Base-by-base conservation (phyloP, 2,113 vertebrate genomes). In the Oryzias woworae region DNA sequence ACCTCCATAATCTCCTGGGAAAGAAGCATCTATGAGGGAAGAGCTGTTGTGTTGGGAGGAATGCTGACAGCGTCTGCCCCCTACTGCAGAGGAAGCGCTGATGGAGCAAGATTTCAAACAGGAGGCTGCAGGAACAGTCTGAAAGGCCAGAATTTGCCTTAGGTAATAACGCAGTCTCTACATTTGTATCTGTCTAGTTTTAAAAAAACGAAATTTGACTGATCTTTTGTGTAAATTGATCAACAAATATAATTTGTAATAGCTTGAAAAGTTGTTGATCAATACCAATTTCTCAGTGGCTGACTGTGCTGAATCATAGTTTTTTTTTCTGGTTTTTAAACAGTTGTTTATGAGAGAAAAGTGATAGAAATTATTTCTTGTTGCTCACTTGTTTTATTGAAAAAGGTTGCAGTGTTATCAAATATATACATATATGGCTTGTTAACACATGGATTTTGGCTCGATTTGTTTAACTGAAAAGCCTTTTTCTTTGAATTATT, bases 61-160 rank as follows among this genome's bases (percentile, higher is more conserved):
- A 47, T 57, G 53, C 53, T 69, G 81, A 85, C 83, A 80, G 80
- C 79, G 87, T 81, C 84, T 90, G 87, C 83, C 90, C 87, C 88
- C 89, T 92, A 67, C 87, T 86, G 90, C 71, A 82, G 64, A 83
- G 72, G 75, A 85, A 80, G 67, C 72, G 66, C 66, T 63, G 66
- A 79, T 74, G 72, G 44, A 61, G 28, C 54, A 60, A 52, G 58
- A 71, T 77, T 75, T 79, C 64, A 82, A 56, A 69, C 53, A 51
- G 45, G 17, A 28, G 49, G 20, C 17, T 47, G 17, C 1, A 7
- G 56, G 22, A 46, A 23, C 47, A 54, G 56, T 74, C 47, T 61
- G 58, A 8, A 75, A 61, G 45, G 59, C 42, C 53, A 0, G 24
- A 26, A 36, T 10, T 4, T 65, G 62, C 64, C 53, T 66, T 22